Evolutionary conservation across 2,797 vertebrate genomes (phyloP), one percentile per base, ranked within the genome.

Genomic region (Onychomys arenicola): DNA sequence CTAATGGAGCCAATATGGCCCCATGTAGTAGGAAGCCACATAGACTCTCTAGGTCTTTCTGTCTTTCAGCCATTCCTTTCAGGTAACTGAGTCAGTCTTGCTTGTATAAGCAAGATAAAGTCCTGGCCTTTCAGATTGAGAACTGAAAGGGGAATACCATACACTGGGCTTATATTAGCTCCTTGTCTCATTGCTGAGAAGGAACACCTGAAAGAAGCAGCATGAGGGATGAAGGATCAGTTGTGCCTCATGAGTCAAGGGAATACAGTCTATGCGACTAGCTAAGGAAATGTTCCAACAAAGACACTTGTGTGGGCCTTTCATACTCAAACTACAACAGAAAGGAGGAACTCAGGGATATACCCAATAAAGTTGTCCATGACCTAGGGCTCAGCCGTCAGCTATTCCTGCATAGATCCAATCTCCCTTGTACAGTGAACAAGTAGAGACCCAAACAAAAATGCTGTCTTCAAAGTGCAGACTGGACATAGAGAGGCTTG

Each of bases 321-420:
- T 61, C 13, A 40, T 6, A 63, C 5, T 32, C 37, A 57, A 40
- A 32, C 37, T 12, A 9, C 34, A 82, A 14, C 57, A 29, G 23
- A 83, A 46, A 65, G 43, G 57, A 8, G 65, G 23, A 17, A 16
- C 29, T 86, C 37, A 40, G 21, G 34, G 61, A 59, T 84, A 5
- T 5, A 59, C 4, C 6, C 14, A 2, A 9, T 12, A 17, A 11
- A 49, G 8, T 80, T 34, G 6, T 6, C 19, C 59, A 0, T 23
- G 11, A 46, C 0, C 7, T 10, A 25, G 55, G 71, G 4, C 14
- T 37, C 88, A 16, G 37, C 34, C 32, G 6, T 6, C 63, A 69
- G 63, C 16, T 6, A 9, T 14, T 25, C 2, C 2, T 23, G 4
- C 10, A 27, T 4, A 25, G 37, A 46, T 23, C 7, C 10, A 40